phyloP scores from a whole-genome alignment of 53 echinoderm and acorn worm genomes.

The Stichopus horrens region DNA sequence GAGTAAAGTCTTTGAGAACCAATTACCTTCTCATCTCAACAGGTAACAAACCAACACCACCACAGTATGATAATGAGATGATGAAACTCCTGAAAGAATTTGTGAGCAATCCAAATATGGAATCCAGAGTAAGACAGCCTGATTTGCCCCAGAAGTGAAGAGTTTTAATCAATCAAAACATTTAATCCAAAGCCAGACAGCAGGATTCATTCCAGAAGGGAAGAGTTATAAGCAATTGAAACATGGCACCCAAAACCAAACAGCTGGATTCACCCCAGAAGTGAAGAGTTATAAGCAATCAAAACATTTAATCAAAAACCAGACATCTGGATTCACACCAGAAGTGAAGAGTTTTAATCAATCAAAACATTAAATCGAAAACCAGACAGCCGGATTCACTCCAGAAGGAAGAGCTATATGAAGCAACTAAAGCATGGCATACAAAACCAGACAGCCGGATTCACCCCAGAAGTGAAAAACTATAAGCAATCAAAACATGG shows the following conservation, averaged over 20 bases:
- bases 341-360: background rate
- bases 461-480: constrained; percentile 20
- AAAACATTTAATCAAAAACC: too few species aligned
- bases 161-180: background rate
- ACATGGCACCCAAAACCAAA: constrained; percentile 83
- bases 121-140: constrained; percentile 86
- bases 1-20: background rate
- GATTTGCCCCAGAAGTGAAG: constrained; percentile 45
- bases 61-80: constrained; percentile 74
- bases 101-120: constrained; percentile 84
- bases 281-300: background rate
- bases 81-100: constrained; percentile 80
- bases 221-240: constrained; percentile 68
- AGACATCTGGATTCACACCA: too few species aligned
- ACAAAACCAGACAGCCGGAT: constrained; percentile 81
- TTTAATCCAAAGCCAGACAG: too few species aligned
- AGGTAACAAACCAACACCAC: constrained; percentile 91
- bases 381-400: too few species aligned
- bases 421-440: constrained; percentile 80
- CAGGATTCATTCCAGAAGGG: too few species aligned
- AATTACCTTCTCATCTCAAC: background rate
- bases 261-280: constrained; percentile 65
- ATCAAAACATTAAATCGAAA: too few species aligned
- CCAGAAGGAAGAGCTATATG: constrained; percentile 43
- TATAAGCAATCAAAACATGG: background rate